Evolutionary conservation across 1,140 invertebrate genomes (phyloP), one percentile per base, ranked within the genome.

Genomic region (Cotesia glomerata): DNA sequence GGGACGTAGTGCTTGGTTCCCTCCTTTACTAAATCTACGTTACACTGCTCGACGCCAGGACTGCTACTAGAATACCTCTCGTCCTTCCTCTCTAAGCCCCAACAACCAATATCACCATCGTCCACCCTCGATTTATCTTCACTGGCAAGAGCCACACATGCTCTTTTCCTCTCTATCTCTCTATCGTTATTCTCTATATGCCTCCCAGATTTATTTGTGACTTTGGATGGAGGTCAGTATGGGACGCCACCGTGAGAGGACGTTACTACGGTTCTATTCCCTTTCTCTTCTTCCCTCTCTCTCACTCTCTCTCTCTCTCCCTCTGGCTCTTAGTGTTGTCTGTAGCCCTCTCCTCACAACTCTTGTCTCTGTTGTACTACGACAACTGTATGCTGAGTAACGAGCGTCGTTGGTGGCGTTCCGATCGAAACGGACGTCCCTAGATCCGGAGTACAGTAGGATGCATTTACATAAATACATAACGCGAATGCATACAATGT

Each of bases 381-480:
- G 52, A 54, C 11, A 26, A 13, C 39, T 14, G 56, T 58, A 58
- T 26, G 16, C 14, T 58, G 56, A 58, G 56, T 58, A 58, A 58
- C 62, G 39, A 68, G 32, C 16, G 61, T 18, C 49, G 51, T 26
- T 34, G 49, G 34, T 54, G 34, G 26, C 59, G 59, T 58, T 67
- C 18, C 16, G 45, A 54, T 67, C 65, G 65, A 67, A 67, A 67
- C 39, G 56, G 56, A 58, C 56, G 16, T 58, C 56, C 14, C 56
- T 9, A 58, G 56, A 58, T 58, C 56, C 56, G 56, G 56, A 54
- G 49, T 32, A 66, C 32, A 14, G n/a, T 9, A 61, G 79, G 78
- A 85, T 86, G 84, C 86, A 87, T 87, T 87, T 87, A 86, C 85
- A 87, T 87, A 87, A 87, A 87, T 87, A 87, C 86, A 87, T 87